Evolutionary conservation across 1,140 invertebrate genomes (phyloP).

Genomic region (Epicauta chinensis): DNA sequence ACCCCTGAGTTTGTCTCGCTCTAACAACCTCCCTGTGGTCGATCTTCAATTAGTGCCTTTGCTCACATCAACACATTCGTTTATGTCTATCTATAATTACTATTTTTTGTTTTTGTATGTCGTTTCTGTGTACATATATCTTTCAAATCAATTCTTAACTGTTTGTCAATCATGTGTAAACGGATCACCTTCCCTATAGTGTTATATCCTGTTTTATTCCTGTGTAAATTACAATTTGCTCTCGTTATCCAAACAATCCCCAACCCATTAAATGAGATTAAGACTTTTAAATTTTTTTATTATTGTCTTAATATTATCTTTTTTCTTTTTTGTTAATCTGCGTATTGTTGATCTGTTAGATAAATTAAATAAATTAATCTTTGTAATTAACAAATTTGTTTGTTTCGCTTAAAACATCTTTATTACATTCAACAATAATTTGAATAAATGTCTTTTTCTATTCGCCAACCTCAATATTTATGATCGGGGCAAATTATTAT

Average conservation of each 20-base stretch:
- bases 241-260: background rate
- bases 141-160: constrained; percentile 11
- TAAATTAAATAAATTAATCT: constrained; percentile 35
- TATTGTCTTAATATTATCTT: background rate
- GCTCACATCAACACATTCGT: constrained; percentile 37
- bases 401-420: constrained; percentile 11
- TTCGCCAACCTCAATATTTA: background rate
- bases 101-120: constrained; percentile 15
- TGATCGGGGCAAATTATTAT: background rate
- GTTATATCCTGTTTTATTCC: background rate
- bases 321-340: constrained; percentile 30
- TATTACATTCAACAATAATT: background rate
- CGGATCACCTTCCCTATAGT: background rate
- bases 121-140: constrained; percentile 11
- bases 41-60: constrained; percentile 45
- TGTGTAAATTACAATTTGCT: constrained; percentile 10
- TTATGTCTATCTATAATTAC: constrained; percentile 18
- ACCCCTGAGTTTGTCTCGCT: constrained; percentile 42
- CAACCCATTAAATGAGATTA: constrained; percentile 7
- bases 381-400: constrained; percentile 32
- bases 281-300: constrained; percentile 15
- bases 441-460: too few relatives aligned
- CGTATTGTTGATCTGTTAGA: constrained; percentile 38
- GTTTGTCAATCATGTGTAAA: constrained; percentile 14
- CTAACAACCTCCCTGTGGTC: constrained; percentile 41